Base-by-base conservation (phyloP, 2,113 vertebrate genomes). In the Elachura formosa region DNA sequence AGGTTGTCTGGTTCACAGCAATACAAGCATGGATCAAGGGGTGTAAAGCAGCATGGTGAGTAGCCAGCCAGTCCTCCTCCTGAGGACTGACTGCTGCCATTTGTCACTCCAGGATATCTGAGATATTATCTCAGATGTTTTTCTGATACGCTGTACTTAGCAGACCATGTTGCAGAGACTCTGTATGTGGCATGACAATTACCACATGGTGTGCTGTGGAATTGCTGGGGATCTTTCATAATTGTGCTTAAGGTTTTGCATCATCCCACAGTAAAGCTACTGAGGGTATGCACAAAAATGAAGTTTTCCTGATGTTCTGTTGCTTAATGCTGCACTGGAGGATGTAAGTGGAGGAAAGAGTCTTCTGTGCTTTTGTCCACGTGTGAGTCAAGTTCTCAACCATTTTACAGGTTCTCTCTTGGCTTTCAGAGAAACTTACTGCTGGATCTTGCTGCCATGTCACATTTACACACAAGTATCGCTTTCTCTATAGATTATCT, bases 391-490 rank as follows among this genome's bases (percentile, higher is more conserved):
- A 68, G 34, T 85, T 95, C 45, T 49, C 15, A 41, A 21, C 14
- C 16, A 26, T 61, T 87, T 81, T 63, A 43, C 24, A 62, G 19
- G 8, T n/a, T n/a, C n/a, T n/a, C 38, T 81, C 5, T 36, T 79
- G 62, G 14, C 31, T 82, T 92, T 89, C 45, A 69, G 56, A 11
- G 8, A 36, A 19, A n/a, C n/a, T 59, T 63, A 21, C 13, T 12
- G 26, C 45, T 75, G 54, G 10, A 6, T 67, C 45, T 75, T 84
- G 23, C 69, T 92, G 40, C 25, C 18, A 2, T 84, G 40, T 73
- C 36, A 43, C 0, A 0, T 54, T 69, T 75, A 64, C 22, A 31
- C 14, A 24, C 2, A 8, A 33, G 43, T 40, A 40, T 22, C 22
- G 74, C 25, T 81, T 90, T 84, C 48, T 49, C 24, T 72, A 4